phyloP scores from a whole-genome alignment of 2,888 invertebrate genomes.

The Ariolimax columbianus region DNA sequence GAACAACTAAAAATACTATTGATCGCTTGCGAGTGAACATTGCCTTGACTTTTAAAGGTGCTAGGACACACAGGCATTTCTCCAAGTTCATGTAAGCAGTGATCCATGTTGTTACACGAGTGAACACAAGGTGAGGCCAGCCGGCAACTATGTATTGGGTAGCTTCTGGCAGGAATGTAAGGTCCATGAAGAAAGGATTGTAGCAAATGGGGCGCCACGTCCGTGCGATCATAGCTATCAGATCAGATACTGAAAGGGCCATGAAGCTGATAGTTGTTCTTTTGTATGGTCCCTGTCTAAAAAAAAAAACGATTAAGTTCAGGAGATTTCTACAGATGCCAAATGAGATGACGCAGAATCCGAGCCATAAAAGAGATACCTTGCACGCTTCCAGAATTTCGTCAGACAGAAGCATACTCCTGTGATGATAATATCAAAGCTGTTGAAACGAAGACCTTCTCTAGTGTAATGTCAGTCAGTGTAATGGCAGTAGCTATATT shows the following conservation, averaged over 20 bases:
- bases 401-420: not conserved
- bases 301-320: slow-evolving; percentile 1
- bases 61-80: slow-evolving; percentile 12
- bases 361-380: not conserved
- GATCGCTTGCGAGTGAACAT: slow-evolving; percentile 7
- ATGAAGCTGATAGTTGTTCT: not conserved
- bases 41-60: slow-evolving; percentile 25
- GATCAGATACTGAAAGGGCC: slow-evolving; percentile 15
- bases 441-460: too few species aligned
- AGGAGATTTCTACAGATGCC: slow-evolving; percentile 22
- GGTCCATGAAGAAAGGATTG: not conserved
- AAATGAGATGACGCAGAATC: not conserved
- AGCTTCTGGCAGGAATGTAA: not conserved
- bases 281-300: not conserved
- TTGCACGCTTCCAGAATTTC: not conserved
- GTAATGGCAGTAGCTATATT: too few species aligned
- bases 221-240: not conserved
- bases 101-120: slow-evolving; percentile 16
- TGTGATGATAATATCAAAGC: not conserved
- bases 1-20: not conserved
- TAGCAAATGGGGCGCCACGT: not conserved
- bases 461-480: too few species aligned
- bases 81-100: slow-evolving; percentile 27
- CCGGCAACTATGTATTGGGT: slow-evolving; percentile 14
- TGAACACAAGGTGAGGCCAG: slow-evolving; percentile 24